Evolutionary conservation across 2,113 vertebrate genomes (phyloP), one percentile per base, ranked within the genome.

Genomic region (Microtus montanus): DNA sequence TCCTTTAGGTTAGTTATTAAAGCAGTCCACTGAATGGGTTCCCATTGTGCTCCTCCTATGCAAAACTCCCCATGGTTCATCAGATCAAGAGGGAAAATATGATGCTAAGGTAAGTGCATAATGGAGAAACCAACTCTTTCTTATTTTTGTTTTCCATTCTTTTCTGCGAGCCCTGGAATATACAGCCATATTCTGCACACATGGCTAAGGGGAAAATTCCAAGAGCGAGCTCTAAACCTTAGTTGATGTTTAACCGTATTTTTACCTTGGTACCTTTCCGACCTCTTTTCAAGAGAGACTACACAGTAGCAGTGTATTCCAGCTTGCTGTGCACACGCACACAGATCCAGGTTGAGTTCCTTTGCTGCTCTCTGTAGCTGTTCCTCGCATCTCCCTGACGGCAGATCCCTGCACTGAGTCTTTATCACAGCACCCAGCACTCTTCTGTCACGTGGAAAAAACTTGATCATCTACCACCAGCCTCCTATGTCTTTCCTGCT

Each of bases 351-450:
- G 61, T 38, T 84, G 61, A 7, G 35, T 9, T 80, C 38, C 90
- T 44, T 47, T 80, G 90, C 93, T 82, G n/a, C 74, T 47, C 93
- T 38, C 77, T 95, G 92, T 14, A 49, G 41, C 28, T 10, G 0
- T 35, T 64, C n/a, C 9, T 35, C 6, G 24, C 84, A 41, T 94
- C 66, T 61, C 94, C 86, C 0, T 3, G 95, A 75, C 92, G 92
- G 66, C 30, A 74, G 47, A 70, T 86, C 88, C 94, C 47, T 26
- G 73, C 14, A n/a, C 58, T 35, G 52, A 77, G 79, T 95, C 90
- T 97, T 97, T 94, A 49, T 95, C 94, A 90, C 91, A 93, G 93
- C 97, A 97, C 66, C 49, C 83, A 94, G n/a, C 93, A 96, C 74
- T 78, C 38, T 22, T 94, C 85, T 90, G 92, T 97, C 92, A 94